Evolutionary conservation across 2,797 vertebrate genomes (phyloP).

Genomic region (Geotrypetes seraphini): DNA sequence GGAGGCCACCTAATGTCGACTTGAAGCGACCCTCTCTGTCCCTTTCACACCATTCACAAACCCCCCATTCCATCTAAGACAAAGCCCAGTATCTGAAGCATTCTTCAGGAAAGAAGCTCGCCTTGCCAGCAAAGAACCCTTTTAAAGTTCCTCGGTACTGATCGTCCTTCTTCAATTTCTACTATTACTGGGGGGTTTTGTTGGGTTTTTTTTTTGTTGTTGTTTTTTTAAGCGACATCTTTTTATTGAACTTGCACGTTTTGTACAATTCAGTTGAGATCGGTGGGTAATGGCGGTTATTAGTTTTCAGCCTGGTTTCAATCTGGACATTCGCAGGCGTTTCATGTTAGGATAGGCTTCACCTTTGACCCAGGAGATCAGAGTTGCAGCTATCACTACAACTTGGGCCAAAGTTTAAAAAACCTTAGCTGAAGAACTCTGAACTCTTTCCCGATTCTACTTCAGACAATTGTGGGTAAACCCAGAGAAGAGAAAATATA

Average conservation of each 20-base stretch:
- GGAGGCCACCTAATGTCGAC: conserved; percentile 74
- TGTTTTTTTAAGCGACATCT: conserved; percentile 29
- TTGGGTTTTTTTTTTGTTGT: too few relatives aligned
- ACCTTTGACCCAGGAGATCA: conserved; percentile 53
- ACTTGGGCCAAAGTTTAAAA: conserved; percentile 49
- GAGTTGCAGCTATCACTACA: conserved; percentile 37
- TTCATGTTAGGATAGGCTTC: conserved; percentile 52
- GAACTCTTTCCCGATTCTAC: conserved; percentile 10
- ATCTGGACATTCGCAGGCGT: conserved; percentile 33
- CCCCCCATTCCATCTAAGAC: conserved; percentile 62
- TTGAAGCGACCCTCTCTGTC: conserved; percentile 72
- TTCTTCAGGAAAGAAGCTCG: too few relatives aligned
- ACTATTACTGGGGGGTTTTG: too few relatives aligned
- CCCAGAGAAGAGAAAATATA: too few relatives aligned
- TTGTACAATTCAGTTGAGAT: conserved; percentile 22
- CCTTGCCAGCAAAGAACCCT: conserved; percentile 33
- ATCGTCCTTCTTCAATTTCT: too few relatives aligned
- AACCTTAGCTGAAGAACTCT: conserved; percentile 16
- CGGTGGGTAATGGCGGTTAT: conserved; percentile 26
- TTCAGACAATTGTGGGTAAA: conserved; percentile 5
- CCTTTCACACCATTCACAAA: conserved; percentile 71
- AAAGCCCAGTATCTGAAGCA: conserved; percentile 54
- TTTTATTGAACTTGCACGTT: conserved; percentile 10
- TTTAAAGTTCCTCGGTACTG: conserved; percentile 38
- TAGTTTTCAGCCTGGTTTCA: conserved; percentile 26